Evolutionary conservation across 2,888 invertebrate genomes (phyloP).

Genomic region (Luperina nickerlii): DNA sequence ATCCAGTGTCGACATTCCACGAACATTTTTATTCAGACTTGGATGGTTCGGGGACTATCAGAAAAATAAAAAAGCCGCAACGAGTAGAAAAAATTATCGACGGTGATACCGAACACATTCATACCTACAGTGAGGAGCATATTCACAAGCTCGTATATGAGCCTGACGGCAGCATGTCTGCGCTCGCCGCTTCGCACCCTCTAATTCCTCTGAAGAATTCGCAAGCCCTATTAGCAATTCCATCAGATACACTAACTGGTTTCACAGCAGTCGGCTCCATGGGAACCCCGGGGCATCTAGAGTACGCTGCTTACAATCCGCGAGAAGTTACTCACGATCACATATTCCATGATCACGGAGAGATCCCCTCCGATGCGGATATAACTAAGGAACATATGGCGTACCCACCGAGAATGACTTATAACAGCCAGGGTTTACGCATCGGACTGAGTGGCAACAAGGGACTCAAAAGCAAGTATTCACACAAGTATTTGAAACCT

Average conservation of each 20-base stretch:
- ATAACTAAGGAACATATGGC: slow-evolving; percentile 79
- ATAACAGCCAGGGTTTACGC: slow-evolving; percentile 82
- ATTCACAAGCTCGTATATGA: slow-evolving; percentile 86
- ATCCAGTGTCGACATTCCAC: slow-evolving; percentile 85
- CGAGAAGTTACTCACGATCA: slow-evolving; percentile 89
- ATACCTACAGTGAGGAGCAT: slow-evolving; percentile 88
- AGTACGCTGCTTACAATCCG: slow-evolving; percentile 86
- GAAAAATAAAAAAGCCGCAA: slow-evolving; percentile 86
- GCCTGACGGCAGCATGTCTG: slow-evolving; percentile 77
- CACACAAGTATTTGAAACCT: slow-evolving; percentile 76
- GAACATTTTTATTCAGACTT: slow-evolving; percentile 88
- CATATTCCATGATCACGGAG: slow-evolving; percentile 88
- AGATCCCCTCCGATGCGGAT: slow-evolving; percentile 82
- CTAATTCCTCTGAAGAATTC: slow-evolving; percentile 78
- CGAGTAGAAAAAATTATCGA: slow-evolving; percentile 89
- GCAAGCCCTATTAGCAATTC: slow-evolving; percentile 76
- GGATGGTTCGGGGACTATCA: slow-evolving; percentile 85
- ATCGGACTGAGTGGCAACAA: slow-evolving; percentile 72
- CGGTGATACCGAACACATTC: slow-evolving; percentile 89
- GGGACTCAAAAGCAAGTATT: slow-evolving; percentile 75
- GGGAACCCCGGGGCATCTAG: slow-evolving; percentile 82
- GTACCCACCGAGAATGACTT: slow-evolving; percentile 81
- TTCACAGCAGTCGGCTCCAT: slow-evolving; percentile 78
- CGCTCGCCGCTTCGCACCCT: slow-evolving; percentile 73
- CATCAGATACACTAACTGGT: slow-evolving; percentile 75